A percentile compares a stretch with the other conserved stretches of the same genome.
phyloP scores from a whole-genome alignment of 2,113 vertebrate genomes.

The Gymnocephalus cernua region DNA sequence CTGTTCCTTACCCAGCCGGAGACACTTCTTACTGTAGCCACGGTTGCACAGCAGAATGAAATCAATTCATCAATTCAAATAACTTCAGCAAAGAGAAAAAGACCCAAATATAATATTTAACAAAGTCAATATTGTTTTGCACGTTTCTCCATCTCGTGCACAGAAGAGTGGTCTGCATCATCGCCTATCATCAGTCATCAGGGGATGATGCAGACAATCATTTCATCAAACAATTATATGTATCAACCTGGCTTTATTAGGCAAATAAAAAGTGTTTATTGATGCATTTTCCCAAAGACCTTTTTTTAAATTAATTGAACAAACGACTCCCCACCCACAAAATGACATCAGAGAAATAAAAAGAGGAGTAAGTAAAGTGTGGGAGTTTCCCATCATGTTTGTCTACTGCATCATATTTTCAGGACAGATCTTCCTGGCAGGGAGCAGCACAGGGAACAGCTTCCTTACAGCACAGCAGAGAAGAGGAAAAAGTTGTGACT shows the following conservation, averaged over 20 bases:
- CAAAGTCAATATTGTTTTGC: conserved; percentile 1
- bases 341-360: conserved; percentile 14
- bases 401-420: conserved; percentile 3
- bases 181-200: conserved; percentile 5
- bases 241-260: conserved; percentile 30
- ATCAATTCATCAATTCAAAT: conserved; percentile 12
- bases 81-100: background rate
- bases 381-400: background rate
- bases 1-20: conserved; percentile 48
- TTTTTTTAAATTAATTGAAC: background rate
- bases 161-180: background rate
- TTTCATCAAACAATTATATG: conserved; percentile 13
- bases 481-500: conserved; percentile 46
- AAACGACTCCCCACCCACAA: conserved; percentile 4
- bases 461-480: conserved; percentile 13
- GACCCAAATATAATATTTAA: conserved; percentile 7
- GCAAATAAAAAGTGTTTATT: conserved; percentile 26
- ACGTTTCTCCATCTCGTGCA: background rate
- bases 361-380: background rate
- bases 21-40: conserved; percentile 27
- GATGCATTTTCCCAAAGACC: conserved; percentile 6
- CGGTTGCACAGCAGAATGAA: background rate
- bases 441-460: background rate
- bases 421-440: background rate
- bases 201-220: background rate